Evolutionary conservation across 2,113 vertebrate species (phyloP), one percentile per base, ranked within the genome.

Genomic region (Microcebus murinus): DNA sequence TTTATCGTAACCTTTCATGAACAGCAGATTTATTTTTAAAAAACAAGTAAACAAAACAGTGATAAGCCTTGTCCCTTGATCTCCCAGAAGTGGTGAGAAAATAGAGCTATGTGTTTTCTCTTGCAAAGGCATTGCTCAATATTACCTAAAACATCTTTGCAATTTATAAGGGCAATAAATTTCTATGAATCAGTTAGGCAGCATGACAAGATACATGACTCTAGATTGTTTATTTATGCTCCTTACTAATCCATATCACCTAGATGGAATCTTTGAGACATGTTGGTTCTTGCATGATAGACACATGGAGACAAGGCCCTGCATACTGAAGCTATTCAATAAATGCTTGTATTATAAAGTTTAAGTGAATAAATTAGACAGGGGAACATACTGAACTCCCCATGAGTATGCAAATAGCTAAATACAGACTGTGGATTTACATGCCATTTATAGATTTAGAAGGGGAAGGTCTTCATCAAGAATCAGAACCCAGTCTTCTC

Each of bases 21-120:
- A n/a, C 61, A 95, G 92, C 57, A 80, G 77, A 77, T 96, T 97
- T 96, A 95, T 96, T 97, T 97, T 94, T 94, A 36, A 76, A 87
- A 96, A 94, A 67, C 59, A 73, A 97, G 94, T 97, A 96, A 97
- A 97, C 89, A 96, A 94, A 86, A 67, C 68, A 31, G 59, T 70
- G 92, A 97, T 97, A 96, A 94, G 81, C 95, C 90, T 90, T 91
- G 59, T 93, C 87, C 93, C 68, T 79, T 96, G 57, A 67, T 92
- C 91, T 95, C 83, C 39, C 70, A 81, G 74, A 87, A 95, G 48
- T 74, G 80, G 80, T 96, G 93, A 97, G 95, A 97, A 97, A 95
- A 94, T 36, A 65, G 31, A 91, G 83, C 81, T 87, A 18, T n/a
- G 73, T 93, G 81, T 82, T 94, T 97, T 95, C 87, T 96, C 91